phyloP scores from a whole-genome alignment of 2,888 invertebrate species.

The Lampropteryx suffumata region DNA sequence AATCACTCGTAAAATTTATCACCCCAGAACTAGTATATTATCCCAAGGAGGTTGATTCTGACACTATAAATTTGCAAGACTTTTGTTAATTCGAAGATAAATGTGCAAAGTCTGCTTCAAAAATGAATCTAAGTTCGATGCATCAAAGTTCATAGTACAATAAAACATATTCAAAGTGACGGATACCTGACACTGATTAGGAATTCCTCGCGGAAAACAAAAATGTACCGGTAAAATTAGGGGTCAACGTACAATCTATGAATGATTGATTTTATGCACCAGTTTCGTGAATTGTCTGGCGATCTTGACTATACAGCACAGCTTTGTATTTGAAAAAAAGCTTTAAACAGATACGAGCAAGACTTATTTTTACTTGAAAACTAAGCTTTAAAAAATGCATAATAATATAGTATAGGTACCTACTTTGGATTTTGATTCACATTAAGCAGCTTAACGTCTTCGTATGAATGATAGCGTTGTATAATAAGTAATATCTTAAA shows the following conservation, averaged over 20 bases:
- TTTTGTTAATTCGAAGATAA: too few relatives aligned
- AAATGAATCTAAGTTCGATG: not conserved
- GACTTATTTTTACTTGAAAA: too few relatives aligned
- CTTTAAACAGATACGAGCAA: not conserved
- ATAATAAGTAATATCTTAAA: not conserved
- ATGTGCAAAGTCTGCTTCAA: too few relatives aligned
- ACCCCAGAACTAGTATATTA: too few relatives aligned
- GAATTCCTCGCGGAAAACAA: conserved; percentile 53
- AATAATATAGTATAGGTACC: not conserved
- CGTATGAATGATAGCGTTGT: not conserved
- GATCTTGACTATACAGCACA: conserved; percentile 28
- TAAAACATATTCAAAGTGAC: not conserved
- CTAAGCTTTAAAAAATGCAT: too few relatives aligned
- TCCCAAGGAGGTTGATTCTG: too few relatives aligned
- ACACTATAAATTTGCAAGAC: too few relatives aligned
- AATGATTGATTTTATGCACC: conserved; percentile 67
- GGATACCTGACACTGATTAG: conserved; percentile 46
- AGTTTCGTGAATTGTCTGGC: conserved; percentile 57
- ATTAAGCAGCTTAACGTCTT: not conserved
- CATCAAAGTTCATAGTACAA: not conserved
- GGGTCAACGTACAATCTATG: conserved; percentile 62
- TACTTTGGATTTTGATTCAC: not conserved
- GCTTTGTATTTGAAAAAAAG: not conserved
- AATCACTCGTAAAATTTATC: too few relatives aligned
- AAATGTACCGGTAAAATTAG: conserved; percentile 59